These are phyloP conservation scores for Thermophis baileyi DNA, from an alignment of 2,113 vertebrate species.

Conservation along the genomic window DNA sequence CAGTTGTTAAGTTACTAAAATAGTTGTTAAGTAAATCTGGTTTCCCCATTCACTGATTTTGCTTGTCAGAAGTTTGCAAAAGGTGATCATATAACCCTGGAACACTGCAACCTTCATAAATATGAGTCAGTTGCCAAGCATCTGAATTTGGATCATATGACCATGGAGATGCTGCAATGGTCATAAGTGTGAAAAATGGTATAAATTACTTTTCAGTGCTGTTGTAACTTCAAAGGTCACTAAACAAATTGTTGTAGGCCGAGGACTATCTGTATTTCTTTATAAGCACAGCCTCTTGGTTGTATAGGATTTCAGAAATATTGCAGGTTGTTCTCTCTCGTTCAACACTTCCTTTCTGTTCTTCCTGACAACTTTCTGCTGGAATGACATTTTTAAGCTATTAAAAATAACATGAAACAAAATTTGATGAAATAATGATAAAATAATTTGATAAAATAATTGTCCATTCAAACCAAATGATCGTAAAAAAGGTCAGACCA, in stretches of 20 bases:
- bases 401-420: neutral
- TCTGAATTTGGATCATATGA: no score
- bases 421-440: neutral
- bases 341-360: neutral
- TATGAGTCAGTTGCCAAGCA: neutral
- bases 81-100: neutral
- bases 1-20: neutral
- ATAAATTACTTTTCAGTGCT: no score
- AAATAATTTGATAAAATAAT: neutral
- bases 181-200: no score
- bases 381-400: neutral
- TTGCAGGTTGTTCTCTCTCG: neutral
- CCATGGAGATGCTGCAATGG: no score
- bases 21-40: neutral
- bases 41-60: no score
- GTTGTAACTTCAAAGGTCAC: no score
- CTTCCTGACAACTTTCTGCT: neutral
- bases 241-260: no score
- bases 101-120: neutral
- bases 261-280: neutral
- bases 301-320: no score
- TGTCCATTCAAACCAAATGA: neutral
- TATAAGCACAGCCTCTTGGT: neutral
- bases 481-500: neutral
- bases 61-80: no score